A percentile compares a stretch with the other conserved stretches of the same genome.
Conservation (phyloP, 1,140 invertebrate species). For the Drosophila serrata region DNA sequence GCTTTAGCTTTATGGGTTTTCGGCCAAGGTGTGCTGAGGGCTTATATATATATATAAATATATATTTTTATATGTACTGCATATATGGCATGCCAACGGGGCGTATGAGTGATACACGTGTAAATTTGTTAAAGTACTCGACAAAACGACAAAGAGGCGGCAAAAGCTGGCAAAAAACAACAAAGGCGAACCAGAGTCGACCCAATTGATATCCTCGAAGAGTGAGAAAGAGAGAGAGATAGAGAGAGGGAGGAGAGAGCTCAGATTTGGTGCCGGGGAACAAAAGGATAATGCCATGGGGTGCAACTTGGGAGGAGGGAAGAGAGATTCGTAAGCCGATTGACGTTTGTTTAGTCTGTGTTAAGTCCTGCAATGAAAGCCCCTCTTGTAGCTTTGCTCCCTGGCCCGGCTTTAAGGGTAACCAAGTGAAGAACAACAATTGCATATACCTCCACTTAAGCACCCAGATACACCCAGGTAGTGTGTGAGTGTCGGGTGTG, state of each 20-base stretch:
- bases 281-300: constrained; percentile 31
- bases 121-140: constrained; percentile 76
- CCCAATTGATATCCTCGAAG: constrained; percentile 27
- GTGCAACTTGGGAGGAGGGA: neutral
- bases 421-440: constrained; percentile 63
- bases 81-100: constrained; percentile 57
- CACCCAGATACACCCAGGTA: constrained; percentile 3
- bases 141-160: constrained; percentile 38
- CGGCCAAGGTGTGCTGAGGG: constrained; percentile 4
- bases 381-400: constrained; percentile 1
- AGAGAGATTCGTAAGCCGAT: constrained; percentile 39
- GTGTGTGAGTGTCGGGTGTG: too few species aligned
- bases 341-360: constrained; percentile 47
- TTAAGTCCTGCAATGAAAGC: constrained; percentile 47
- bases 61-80: too few species aligned
- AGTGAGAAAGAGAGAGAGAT: too few species aligned
- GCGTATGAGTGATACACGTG: constrained; percentile 80
- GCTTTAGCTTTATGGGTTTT: neutral
- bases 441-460: constrained; percentile 42
- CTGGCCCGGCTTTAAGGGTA: constrained; percentile 39
- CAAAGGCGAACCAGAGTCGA: constrained; percentile 5
- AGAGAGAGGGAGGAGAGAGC: neutral
- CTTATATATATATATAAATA: neutral
- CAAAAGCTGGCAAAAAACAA: constrained; percentile 34
- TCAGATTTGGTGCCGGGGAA: neutral